phyloP scores from a whole-genome alignment of 2,113 vertebrate species.

The Gopherus flavomarginatus region DNA sequence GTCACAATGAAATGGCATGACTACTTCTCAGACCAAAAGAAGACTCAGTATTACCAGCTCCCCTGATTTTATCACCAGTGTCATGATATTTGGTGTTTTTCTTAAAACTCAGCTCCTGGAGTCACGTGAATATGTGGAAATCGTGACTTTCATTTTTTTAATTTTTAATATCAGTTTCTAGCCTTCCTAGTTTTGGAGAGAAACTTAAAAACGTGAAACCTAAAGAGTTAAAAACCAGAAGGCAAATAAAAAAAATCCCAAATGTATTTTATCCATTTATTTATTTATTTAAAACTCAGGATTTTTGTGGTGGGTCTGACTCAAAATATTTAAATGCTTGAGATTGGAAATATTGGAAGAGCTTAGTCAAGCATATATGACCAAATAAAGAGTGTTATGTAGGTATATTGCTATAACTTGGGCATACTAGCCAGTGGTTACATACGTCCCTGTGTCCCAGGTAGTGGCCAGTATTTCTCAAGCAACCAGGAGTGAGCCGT shows the following conservation, averaged over 20 bases:
- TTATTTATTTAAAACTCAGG: not conserved
- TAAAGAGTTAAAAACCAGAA: slow-evolving; percentile 7
- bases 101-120: slow-evolving; percentile 24
- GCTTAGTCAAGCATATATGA: not conserved
- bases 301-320: not conserved
- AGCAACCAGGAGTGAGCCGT: rapidly evolving
- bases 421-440: rapidly evolving
- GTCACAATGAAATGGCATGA: slow-evolving; percentile 35
- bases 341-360: not conserved
- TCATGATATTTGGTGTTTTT: not conserved
- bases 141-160: not conserved
- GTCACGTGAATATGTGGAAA: slow-evolving; percentile 8
- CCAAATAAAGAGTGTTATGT: not conserved
- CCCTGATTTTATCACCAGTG: slow-evolving; percentile 41
- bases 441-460: not conserved
- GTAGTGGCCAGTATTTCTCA: rapidly evolving
- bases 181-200: not conserved
- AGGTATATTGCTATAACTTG: not conserved
- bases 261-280: not conserved
- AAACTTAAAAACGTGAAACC: not conserved
- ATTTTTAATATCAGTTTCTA: not conserved
- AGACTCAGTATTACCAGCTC: slow-evolving; percentile 31
- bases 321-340: not conserved
- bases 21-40: not conserved
- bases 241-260: not conserved